These are phyloP conservation scores for Microctenopoma steveboyesi DNA, from an alignment of 2,797 vertebrate species.

Conservation along the genomic window DNA sequence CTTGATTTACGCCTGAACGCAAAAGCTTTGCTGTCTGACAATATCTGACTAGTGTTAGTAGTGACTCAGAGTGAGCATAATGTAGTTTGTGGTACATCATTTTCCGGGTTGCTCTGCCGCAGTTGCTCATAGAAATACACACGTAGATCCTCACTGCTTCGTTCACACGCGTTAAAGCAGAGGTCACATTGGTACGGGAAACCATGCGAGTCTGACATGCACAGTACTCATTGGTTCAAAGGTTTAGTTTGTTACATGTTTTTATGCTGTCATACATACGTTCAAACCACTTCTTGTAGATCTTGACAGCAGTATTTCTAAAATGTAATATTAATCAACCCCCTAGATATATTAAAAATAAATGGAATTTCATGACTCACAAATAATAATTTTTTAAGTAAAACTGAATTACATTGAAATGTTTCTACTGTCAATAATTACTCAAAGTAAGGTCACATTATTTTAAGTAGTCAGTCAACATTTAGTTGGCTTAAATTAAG, in stretches of 20 bases:
- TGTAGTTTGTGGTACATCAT: constrained; percentile 60
- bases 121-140: constrained; percentile 27
- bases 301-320: background rate
- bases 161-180: background rate
- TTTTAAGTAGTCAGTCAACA: background rate
- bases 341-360: too few relatives aligned
- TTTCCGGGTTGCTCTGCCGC: constrained; percentile 79
- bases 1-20: background rate
- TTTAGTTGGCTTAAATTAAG: background rate
- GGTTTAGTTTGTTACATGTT: background rate
- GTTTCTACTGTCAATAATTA: background rate
- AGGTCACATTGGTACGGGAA: background rate
- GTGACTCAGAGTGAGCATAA: background rate
- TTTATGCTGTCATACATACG: too few relatives aligned
- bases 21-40: background rate
- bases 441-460: background rate
- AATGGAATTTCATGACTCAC: background rate
- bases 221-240: background rate
- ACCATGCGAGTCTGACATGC: background rate
- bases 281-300: background rate
- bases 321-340: too few relatives aligned
- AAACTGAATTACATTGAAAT: background rate
- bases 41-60: background rate
- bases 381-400: background rate
- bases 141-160: background rate